These are phyloP conservation scores for Sinohyriopsis cumingii DNA, from an alignment of 2,888 invertebrate species.

Conservation along the genomic window DNA sequence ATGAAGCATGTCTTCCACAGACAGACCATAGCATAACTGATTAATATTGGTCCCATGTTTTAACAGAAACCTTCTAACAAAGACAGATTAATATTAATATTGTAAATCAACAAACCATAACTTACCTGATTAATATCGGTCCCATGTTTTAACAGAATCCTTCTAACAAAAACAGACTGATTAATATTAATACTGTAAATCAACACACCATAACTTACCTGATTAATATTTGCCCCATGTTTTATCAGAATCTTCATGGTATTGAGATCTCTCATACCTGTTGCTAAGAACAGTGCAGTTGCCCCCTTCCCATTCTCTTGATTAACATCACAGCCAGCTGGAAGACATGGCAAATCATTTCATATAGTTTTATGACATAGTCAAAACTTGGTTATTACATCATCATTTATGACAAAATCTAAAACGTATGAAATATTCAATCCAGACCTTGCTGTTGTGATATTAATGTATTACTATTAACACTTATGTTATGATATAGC, in stretches of 20 bases:
- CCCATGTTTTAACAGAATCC: constrained; percentile 18
- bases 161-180: constrained; percentile 14
- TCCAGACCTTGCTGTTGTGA: too few species aligned
- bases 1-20: too few species aligned
- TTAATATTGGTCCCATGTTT: constrained; percentile 29
- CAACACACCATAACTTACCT: neutral
- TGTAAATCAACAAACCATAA: neutral
- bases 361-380: too few species aligned
- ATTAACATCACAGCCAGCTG: constrained; percentile 40
- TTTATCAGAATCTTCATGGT: constrained; percentile 18
- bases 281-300: constrained; percentile 41
- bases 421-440: too few species aligned
- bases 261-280: constrained; percentile 16
- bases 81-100: neutral
- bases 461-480: too few species aligned
- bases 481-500: too few species aligned
- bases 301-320: constrained; percentile 34
- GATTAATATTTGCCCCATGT: constrained; percentile 5
- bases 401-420: too few species aligned
- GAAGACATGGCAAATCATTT: constrained; percentile 1
- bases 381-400: too few species aligned
- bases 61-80: constrained; percentile 26
- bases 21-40: too few species aligned
- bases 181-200: too few species aligned
- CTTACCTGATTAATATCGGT: constrained; percentile 1